phyloP scores from a whole-genome alignment of 2,797 vertebrate genomes.

The Spheniscus humboldti region DNA sequence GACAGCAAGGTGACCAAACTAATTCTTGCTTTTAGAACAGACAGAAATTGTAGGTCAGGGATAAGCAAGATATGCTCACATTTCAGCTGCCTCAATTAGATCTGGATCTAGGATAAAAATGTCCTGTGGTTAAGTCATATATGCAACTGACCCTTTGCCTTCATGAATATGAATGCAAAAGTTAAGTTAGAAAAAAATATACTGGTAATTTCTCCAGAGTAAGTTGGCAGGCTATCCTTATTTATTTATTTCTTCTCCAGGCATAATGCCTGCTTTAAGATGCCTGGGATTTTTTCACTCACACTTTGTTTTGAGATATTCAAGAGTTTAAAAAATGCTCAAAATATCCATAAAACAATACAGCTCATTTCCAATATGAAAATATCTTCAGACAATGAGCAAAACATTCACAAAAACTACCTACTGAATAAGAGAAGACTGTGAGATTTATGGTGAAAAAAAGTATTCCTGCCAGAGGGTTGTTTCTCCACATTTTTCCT shows the following conservation, averaged over 20 bases:
- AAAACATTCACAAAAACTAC: background rate
- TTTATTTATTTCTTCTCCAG: background rate
- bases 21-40: conserved; percentile 50
- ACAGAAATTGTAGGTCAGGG: conserved; percentile 58
- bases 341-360: background rate
- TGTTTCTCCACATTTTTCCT: background rate
- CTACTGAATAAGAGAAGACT: background rate
- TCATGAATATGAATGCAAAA: conserved; percentile 54
- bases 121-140: conserved; percentile 44
- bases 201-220: background rate
- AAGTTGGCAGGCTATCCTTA: background rate
- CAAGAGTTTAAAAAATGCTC: background rate
- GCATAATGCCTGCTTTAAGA: background rate
- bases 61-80: conserved; percentile 34
- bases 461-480: rapidly evolving
- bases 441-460: background rate
- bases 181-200: background rate
- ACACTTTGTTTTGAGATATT: background rate
- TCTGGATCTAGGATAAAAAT: conserved; percentile 44
- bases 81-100: conserved; percentile 57
- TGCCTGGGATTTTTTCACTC: background rate
- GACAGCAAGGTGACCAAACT: conserved; percentile 66
- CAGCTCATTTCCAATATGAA: background rate
- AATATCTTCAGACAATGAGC: background rate
- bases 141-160: conserved; percentile 50